These are phyloP conservation scores for Sapajus apella DNA, from an alignment of 2,113 vertebrate genomes.

Conservation along the genomic window DNA sequence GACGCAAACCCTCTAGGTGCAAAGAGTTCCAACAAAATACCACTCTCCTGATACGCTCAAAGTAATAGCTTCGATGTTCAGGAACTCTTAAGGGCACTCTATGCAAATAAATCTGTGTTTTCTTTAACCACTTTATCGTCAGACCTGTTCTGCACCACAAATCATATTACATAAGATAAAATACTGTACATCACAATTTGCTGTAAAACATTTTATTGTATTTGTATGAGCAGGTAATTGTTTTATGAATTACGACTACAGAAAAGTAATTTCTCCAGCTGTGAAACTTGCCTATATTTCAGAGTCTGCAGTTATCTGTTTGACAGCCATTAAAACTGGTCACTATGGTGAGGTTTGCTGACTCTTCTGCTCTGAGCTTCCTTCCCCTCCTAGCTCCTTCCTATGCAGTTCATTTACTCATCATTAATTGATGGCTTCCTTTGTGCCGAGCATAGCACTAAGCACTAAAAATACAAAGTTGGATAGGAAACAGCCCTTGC, in stretches of 20 bases:
- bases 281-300: neutral
- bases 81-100: neutral
- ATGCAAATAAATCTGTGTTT: slow-evolving; percentile 21
- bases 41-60: neutral
- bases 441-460: neutral
- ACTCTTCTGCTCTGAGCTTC: neutral
- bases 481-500: neutral
- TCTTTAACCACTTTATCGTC: neutral
- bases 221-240: neutral
- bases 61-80: neutral
- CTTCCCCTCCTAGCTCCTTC: neutral
- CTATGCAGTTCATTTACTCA: neutral
- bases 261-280: neutral
- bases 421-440: neutral
- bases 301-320: neutral
- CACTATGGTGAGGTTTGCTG: neutral
- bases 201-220: neutral
- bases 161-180: neutral
- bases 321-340: neutral
- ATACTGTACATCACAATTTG: neutral
- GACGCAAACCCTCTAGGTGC: neutral
- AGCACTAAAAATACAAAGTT: neutral
- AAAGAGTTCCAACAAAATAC: neutral
- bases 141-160: neutral
- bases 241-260: neutral